These are phyloP conservation scores for Cheilosia vulpina DNA, from an alignment of 2,888 invertebrate genomes.

Conservation along the genomic window DNA sequence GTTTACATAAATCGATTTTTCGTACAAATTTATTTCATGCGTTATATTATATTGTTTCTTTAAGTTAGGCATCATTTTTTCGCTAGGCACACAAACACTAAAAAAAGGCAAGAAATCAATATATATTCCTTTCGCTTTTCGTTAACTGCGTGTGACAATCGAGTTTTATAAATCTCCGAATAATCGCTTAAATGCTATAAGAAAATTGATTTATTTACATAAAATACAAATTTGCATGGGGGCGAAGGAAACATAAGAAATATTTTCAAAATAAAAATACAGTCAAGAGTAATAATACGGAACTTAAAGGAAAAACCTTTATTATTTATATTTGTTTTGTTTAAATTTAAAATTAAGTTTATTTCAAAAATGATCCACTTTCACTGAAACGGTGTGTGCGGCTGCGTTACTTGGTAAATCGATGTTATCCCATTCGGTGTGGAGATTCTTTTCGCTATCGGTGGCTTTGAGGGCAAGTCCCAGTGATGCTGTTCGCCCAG, in stretches of 20 bases:
- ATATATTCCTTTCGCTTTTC: conserved; percentile 3
- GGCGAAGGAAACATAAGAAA: conserved; percentile 6
- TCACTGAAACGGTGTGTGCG: conserved; percentile 94
- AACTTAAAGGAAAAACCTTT: conserved; percentile 43
- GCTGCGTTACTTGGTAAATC: conserved; percentile 92
- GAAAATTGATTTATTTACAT: conserved; percentile 62
- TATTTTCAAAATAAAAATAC: conserved; percentile 18
- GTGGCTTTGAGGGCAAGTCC: conserved; percentile 91
- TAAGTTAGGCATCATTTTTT: neutral
- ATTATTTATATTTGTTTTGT: conserved; percentile 47
- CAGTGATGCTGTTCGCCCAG: conserved; percentile 90
- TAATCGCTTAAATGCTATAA: conserved; percentile 5
- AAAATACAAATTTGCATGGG: conserved; percentile 40
- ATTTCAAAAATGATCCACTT: conserved; percentile 94
- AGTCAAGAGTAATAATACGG: conserved; percentile 26
- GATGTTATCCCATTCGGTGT: conserved; percentile 94
- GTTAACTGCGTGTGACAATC: conserved; percentile 18
- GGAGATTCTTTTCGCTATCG: conserved; percentile 92
- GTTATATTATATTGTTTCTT: conserved; percentile 1
- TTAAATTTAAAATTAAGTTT: conserved; percentile 72
- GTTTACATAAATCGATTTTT: conserved; percentile 42
- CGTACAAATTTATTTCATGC: conserved; percentile 57
- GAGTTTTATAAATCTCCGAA: conserved; percentile 4
- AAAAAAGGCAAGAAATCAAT: conserved; percentile 61
- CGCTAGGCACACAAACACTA: conserved; percentile 33